phyloP scores from a whole-genome alignment of 2,797 vertebrate species.

The Glossophaga mutica region DNA sequence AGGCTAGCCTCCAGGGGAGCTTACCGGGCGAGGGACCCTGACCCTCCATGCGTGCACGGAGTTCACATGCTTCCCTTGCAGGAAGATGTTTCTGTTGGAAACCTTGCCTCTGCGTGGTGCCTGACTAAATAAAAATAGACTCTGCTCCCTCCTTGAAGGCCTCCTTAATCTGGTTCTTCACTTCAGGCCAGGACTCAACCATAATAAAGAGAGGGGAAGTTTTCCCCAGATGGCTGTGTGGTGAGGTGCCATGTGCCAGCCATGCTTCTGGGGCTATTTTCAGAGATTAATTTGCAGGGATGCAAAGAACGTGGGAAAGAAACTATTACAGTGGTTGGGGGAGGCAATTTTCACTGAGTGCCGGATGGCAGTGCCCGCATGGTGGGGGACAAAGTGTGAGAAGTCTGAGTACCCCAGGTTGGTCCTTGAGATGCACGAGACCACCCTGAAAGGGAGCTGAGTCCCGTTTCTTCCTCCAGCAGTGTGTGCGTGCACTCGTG shows the following conservation, averaged over 20 bases:
- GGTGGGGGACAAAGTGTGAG: too few relatives aligned
- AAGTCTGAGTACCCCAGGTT: fast-evolving
- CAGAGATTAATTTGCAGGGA: background rate
- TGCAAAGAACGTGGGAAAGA: background rate
- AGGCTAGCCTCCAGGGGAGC: fast-evolving
- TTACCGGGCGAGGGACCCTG: fast-evolving
- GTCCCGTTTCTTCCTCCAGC: background rate
- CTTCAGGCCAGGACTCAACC: fast-evolving
- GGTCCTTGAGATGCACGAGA: fast-evolving
- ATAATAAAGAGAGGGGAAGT: fast-evolving
- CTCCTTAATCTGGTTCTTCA: background rate
- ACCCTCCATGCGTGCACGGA: fast-evolving
- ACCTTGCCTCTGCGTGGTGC: fast-evolving
- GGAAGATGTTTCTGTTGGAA: background rate
- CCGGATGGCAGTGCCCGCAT: fast-evolving
- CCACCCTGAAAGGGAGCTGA: fast-evolving
- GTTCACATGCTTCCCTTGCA: background rate
- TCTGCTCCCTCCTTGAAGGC: background rate
- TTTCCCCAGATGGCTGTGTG: background rate
- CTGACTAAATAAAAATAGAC: background rate
- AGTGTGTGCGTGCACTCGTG: fast-evolving
- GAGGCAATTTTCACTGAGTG: fast-evolving
- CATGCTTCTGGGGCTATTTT: background rate
- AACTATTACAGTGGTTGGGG: fast-evolving
- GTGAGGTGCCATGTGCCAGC: background rate